These are phyloP conservation scores for Phalanger gymnotis DNA, from an alignment of 2,797 vertebrate species.

Conservation along the genomic window DNA sequence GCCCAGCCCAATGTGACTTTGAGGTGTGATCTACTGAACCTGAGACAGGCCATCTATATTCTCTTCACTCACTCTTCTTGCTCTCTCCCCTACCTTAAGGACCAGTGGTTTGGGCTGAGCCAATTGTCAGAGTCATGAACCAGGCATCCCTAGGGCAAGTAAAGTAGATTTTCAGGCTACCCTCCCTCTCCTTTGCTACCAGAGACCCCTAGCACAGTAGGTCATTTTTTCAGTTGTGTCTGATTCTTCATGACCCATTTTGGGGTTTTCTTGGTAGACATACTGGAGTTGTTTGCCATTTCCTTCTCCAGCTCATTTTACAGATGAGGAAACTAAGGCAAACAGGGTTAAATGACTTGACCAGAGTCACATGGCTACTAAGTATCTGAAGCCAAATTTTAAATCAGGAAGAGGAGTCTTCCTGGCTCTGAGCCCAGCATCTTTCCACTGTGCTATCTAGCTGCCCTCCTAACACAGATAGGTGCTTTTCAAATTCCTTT, in stretches of 20 bases:
- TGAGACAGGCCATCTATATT: slow-evolving; percentile 42
- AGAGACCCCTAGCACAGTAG: slow-evolving; percentile 79
- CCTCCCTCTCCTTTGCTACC: not conserved
- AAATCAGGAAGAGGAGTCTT: not conserved
- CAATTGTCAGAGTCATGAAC: not conserved
- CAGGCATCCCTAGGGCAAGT: not conserved
- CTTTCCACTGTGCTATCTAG: not conserved
- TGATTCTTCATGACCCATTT: not conserved
- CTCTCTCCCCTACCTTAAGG: slow-evolving; percentile 35
- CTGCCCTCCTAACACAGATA: not conserved
- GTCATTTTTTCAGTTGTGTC: not conserved
- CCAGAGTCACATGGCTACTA: not conserved
- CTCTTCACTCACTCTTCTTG: not conserved
- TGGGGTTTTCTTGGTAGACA: not conserved
- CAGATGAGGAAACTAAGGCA: not conserved
- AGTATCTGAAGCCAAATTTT: not conserved
- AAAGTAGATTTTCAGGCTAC: not conserved
- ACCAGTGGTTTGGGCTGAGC: slow-evolving; percentile 62
- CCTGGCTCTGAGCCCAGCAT: not conserved
- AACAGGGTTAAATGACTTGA: not conserved
- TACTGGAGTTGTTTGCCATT: not conserved
- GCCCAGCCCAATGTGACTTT: slow-evolving; percentile 27
- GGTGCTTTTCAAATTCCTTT: not conserved
- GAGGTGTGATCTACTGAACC: slow-evolving; percentile 58
- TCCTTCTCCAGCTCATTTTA: not conserved